A percentile compares a stretch with the other conserved stretches of the same genome.
Conservation (phyloP, 2,888 invertebrate genomes). For the Pilophorus perplexus region DNA sequence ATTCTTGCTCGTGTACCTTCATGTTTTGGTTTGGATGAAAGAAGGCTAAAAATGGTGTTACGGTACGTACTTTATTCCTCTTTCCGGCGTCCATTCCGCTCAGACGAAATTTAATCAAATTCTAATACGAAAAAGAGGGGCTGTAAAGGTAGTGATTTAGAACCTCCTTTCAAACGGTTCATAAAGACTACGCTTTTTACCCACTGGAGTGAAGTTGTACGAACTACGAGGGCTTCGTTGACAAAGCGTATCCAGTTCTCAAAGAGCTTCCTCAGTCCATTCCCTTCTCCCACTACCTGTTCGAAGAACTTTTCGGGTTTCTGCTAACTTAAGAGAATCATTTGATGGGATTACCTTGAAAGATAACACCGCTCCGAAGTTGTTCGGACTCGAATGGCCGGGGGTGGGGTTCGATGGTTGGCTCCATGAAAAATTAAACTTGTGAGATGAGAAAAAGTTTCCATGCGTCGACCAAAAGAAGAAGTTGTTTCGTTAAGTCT, state of each 20-base stretch:
- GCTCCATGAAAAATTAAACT: slow-evolving; percentile 13
- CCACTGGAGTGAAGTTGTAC: not conserved
- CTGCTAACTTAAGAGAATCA: slow-evolving; percentile 9
- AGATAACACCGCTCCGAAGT: slow-evolving; percentile 13
- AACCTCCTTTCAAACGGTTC: not conserved
- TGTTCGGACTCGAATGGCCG: slow-evolving; percentile 1
- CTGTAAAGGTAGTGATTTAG: slow-evolving; percentile 8
- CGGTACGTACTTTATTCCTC: no score
- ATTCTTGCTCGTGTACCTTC: no score
- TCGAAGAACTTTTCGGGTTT: slow-evolving; percentile 2
- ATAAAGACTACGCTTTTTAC: slow-evolving; percentile 14
- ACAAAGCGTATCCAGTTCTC: slow-evolving; percentile 15
- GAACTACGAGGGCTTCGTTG: slow-evolving; percentile 16
- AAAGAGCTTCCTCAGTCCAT: not conserved
- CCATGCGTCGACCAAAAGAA: no score
- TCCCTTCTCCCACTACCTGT: no score
- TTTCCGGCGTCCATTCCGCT: no score
- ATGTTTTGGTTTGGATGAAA: no score
- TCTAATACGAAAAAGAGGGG: no score
- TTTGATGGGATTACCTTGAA: slow-evolving; percentile 22
- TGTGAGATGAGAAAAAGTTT: slow-evolving; percentile 20
- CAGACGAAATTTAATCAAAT: no score
- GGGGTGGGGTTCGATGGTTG: slow-evolving; percentile 12
- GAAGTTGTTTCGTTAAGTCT: no score
- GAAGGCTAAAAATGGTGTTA: no score